Evolutionary conservation across 2,888 invertebrate species (phyloP).

Genomic region (Troilus luridus): DNA sequence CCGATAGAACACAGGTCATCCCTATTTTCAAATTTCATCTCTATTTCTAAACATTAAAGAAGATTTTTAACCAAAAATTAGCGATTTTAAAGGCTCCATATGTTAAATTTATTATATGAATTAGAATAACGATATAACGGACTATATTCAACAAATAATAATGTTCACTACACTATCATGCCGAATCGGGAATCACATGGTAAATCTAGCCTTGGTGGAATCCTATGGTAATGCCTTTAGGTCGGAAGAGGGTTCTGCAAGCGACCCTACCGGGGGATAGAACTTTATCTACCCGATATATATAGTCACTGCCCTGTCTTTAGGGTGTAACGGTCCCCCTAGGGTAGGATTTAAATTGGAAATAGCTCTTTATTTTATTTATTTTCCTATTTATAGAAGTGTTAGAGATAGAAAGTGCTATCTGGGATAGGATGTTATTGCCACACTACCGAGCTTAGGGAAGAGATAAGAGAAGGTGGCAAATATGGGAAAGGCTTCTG

Average conservation of each 20-base stretch:
- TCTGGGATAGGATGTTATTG: background rate
- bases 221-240: constrained; percentile 35
- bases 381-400: background rate
- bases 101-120: too few relatives aligned
- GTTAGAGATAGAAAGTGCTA: background rate
- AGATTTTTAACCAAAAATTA: too few relatives aligned
- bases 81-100: too few relatives aligned
- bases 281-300: constrained; percentile 44
- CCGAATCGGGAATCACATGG: background rate
- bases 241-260: constrained; percentile 1
- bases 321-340: background rate
- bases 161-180: background rate
- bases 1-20: too few relatives aligned
- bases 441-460: background rate
- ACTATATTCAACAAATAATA: background rate
- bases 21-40: too few relatives aligned
- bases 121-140: too few relatives aligned
- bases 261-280: background rate
- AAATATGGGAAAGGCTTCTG: background rate
- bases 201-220: background rate
- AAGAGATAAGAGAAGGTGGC: background rate
- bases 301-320: constrained; percentile 38
- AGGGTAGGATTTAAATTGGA: background rate
- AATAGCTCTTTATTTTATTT: constrained; percentile 23
- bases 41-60: too few relatives aligned